These are phyloP conservation scores for Cheilosia variabilis DNA, from an alignment of 2,888 invertebrate genomes.

Conservation along the genomic window DNA sequence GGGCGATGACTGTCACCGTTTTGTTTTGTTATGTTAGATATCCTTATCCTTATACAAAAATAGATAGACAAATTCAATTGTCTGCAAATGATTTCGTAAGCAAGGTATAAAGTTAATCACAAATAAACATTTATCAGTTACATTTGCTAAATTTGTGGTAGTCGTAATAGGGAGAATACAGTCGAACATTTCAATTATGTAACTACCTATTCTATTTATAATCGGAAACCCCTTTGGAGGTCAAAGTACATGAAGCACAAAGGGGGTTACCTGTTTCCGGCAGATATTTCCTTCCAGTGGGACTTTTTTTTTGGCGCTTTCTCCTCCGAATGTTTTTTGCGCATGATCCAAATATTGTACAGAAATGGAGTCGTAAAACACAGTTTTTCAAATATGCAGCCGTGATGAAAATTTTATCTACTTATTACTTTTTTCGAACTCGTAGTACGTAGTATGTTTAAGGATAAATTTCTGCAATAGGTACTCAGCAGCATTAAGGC, in stretches of 20 bases:
- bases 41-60: too few relatives aligned
- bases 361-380: neutral
- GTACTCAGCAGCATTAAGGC: too few relatives aligned
- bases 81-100: too few relatives aligned
- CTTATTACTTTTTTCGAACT: neutral
- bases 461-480: neutral
- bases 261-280: conserved; percentile 57
- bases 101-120: too few relatives aligned
- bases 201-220: conserved; percentile 49
- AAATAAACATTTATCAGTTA: neutral
- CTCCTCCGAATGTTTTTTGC: conserved; percentile 27
- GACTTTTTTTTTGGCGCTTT: conserved; percentile 65
- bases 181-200: conserved; percentile 47
- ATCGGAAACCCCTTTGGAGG: conserved; percentile 62
- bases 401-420: neutral
- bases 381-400: conserved; percentile 1
- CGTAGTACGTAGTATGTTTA: neutral
- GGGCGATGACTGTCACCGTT: too few relatives aligned
- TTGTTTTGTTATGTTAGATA: too few relatives aligned
- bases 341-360: conserved; percentile 49
- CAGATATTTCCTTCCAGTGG: conserved; percentile 62
- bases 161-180: neutral
- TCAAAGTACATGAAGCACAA: conserved; percentile 58
- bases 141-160: neutral
- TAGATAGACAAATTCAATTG: too few relatives aligned